phyloP scores from a whole-genome alignment of 2,113 vertebrate species.

The Speoplatyrhinus poulsoni region DNA sequence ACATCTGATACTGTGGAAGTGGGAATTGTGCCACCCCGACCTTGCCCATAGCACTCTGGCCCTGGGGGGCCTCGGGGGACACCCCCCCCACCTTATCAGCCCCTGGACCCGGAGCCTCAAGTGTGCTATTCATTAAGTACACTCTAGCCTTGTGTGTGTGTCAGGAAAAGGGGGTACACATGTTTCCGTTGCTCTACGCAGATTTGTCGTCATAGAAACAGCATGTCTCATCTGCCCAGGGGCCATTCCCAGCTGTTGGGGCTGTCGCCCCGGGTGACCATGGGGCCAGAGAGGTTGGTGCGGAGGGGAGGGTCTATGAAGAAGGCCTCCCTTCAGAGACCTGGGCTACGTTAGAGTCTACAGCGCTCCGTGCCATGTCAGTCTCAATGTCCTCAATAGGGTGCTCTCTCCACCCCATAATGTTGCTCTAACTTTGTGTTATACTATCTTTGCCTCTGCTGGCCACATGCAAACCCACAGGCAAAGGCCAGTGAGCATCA shows the following conservation, averaged over 20 bases:
- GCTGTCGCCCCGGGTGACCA: slow-evolving; percentile 74
- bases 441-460: too few species aligned
- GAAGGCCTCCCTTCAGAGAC: too few species aligned
- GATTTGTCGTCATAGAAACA: slow-evolving; percentile 94
- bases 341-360: too few species aligned
- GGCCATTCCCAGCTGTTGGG: slow-evolving; percentile 89
- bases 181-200: slow-evolving; percentile 83
- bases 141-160: slow-evolving; percentile 33
- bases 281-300: slow-evolving; percentile 61
- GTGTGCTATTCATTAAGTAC: slow-evolving; percentile 82
- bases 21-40: slow-evolving; percentile 90
- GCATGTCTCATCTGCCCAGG: slow-evolving; percentile 85
- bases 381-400: too few species aligned
- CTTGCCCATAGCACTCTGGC: slow-evolving; percentile 92
- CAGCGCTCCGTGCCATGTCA: too few species aligned
- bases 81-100: slow-evolving; percentile 34
- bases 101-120: slow-evolving; percentile 69
- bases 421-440: too few species aligned
- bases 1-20: slow-evolving; percentile 98
- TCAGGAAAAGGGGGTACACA: slow-evolving; percentile 65
- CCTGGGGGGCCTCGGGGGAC: slow-evolving; percentile 79
- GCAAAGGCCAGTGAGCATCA: too few species aligned
- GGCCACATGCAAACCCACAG: too few species aligned
- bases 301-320: too few species aligned
- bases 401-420: too few species aligned